Conservation (phyloP, 2,113 vertebrate genomes). For the Esox niger region DNA sequence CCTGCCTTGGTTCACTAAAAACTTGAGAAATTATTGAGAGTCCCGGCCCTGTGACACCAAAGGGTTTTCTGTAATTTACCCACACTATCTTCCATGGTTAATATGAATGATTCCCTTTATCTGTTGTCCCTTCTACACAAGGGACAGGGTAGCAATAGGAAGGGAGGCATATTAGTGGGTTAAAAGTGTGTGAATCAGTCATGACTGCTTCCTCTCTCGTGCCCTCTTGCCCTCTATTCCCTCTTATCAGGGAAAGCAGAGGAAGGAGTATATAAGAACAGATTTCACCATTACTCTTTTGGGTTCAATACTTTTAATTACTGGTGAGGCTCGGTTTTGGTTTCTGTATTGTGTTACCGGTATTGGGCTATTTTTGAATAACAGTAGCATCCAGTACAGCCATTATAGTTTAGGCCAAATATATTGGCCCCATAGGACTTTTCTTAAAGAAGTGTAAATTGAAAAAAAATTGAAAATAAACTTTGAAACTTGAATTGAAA, state of each 20-base stretch:
- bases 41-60: not conserved
- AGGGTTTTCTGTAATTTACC: not conserved
- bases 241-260: not conserved
- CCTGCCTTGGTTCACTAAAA: not conserved
- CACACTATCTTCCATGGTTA: not conserved
- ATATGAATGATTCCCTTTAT: not conserved
- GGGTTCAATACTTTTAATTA: too few species aligned
- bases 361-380: too few species aligned
- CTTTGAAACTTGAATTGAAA: too few species aligned
- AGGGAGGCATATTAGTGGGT: constrained; percentile 12
- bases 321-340: too few species aligned
- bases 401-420: too few species aligned
- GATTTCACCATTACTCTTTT: not conserved
- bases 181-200: constrained; percentile 8
- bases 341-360: too few species aligned
- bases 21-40: not conserved
- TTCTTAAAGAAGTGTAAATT: too few species aligned
- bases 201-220: not conserved
- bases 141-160: not conserved
- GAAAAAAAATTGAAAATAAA: too few species aligned
- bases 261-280: not conserved
- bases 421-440: too few species aligned
- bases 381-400: too few species aligned
- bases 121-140: not conserved
- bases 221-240: not conserved